Evolutionary conservation across 2,797 vertebrate genomes (phyloP).

Genomic region (Pseudotriccus pelzelni): DNA sequence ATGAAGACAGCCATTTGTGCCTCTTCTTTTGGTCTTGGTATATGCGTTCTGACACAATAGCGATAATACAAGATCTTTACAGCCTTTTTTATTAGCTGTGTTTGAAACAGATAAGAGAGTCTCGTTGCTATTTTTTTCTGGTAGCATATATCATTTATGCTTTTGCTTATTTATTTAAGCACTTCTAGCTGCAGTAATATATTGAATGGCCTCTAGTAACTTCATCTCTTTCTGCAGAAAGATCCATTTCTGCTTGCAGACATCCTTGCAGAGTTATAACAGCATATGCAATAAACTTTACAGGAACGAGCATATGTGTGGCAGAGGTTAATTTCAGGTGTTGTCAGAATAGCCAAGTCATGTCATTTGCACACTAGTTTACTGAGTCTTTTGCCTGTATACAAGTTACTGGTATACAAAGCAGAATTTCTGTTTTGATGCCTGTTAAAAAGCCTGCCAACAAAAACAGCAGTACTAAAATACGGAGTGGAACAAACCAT

Average conservation of each 20-base stretch:
- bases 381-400: background rate
- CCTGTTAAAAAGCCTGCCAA: background rate
- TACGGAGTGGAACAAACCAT: background rate
- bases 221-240: background rate
- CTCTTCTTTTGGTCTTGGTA: background rate
- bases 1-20: background rate
- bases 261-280: background rate
- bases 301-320: background rate
- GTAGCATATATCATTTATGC: background rate
- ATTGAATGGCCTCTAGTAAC: background rate
- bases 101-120: background rate
- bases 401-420: background rate
- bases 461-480: background rate
- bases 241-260: background rate
- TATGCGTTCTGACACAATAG: background rate
- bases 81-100: background rate
- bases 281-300: background rate
- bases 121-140: rapidly evolving
- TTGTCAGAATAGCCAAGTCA: background rate
- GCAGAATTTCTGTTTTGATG: background rate
- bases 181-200: background rate
- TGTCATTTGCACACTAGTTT: background rate
- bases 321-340: background rate
- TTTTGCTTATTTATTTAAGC: conserved; percentile 1
- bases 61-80: background rate